Evolutionary conservation across 1,140 invertebrate genomes (phyloP), one percentile per base, ranked within the genome.

Genomic region (Pteromalus puparum): DNA sequence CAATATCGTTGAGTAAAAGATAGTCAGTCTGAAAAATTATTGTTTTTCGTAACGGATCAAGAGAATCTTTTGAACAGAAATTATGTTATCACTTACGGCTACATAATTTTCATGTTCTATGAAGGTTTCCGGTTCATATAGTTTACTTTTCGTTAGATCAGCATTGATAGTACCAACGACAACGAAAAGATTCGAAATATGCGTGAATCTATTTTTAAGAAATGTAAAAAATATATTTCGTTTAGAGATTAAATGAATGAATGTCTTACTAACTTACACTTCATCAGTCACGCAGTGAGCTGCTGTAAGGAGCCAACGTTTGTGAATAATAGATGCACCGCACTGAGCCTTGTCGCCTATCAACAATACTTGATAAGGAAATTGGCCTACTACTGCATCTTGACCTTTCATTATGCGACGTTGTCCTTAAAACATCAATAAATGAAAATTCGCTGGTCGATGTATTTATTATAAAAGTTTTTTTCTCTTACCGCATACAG

Each of bases 291-390:
- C 15, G 15, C 77, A 79, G 10, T 79, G 77, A 21, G 65, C 77
- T 4, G 77, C 65, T 1, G 77, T 42, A 21, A 79, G 15, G 30
- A 78, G 34, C 76, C 76, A 78, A 10, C 53, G 53, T 10, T 65
- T 67, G 5, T 78, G 76, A 61, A 78, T 78, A 21, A 78, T 65
- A 1, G 53, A 61, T 30, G 30, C 76, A 21, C 48, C 76, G 18
- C 76, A 78, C 1, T 15, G 24, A 38, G 0, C 2, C 18, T 0
- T 2, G 9, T 42, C 7, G 30, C 28, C 4, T 42, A 34, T 34
- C 34, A 68, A 38, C 30, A 34, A 38, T 1, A 30, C 77, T 24
- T 79, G 61, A 68, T 68, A 68, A 0, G 61, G 77, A 42, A 79
- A 68, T 68, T 79, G 28, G 24, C 30, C 18, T 18, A 2, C 30